Percentiles rank a stretch among this genome's conserved stretches.
Evolutionary conservation across 2,888 invertebrate genomes (phyloP).

Genomic region (Synergus gifuensis): DNA sequence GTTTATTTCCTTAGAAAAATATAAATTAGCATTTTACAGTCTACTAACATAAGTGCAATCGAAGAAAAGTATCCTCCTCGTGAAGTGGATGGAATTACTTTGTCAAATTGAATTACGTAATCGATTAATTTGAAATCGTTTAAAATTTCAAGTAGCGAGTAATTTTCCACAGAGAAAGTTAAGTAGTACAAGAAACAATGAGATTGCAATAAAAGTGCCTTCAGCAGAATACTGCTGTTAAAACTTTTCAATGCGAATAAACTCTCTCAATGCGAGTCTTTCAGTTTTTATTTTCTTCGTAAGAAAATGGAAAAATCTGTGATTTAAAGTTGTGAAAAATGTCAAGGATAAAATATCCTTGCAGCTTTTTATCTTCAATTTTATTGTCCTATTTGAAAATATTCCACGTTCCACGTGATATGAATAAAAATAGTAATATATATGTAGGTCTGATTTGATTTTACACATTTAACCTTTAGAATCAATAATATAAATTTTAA

Average conservation of each 20-base stretch:
- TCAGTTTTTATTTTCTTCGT: neutral
- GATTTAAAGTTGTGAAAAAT: neutral
- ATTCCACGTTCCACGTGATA: neutral
- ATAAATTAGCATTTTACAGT: too few relatives aligned
- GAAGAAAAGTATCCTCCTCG: neutral
- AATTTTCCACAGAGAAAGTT: constrained; percentile 1
- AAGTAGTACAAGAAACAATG: neutral
- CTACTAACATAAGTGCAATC: neutral
- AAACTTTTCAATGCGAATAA: neutral
- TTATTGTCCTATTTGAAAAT: neutral
- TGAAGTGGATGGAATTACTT: neutral
- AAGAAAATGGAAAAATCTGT: constrained; percentile 7
- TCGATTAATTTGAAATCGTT: neutral
- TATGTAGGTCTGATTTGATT: neutral
- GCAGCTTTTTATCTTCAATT: neutral
- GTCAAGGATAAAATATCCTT: neutral
- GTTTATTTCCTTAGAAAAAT: neutral
- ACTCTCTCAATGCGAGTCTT: neutral
- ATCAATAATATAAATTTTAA: too few relatives aligned
- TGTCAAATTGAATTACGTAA: neutral
- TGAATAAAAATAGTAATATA: neutral
- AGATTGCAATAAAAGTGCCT: neutral
- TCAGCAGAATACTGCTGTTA: neutral
- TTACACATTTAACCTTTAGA: neutral
- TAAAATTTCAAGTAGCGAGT: neutral